Evolutionary conservation across 35 echinoderm and acorn worm genomes (phyloP).

Genomic region (Ptychodera flava): DNA sequence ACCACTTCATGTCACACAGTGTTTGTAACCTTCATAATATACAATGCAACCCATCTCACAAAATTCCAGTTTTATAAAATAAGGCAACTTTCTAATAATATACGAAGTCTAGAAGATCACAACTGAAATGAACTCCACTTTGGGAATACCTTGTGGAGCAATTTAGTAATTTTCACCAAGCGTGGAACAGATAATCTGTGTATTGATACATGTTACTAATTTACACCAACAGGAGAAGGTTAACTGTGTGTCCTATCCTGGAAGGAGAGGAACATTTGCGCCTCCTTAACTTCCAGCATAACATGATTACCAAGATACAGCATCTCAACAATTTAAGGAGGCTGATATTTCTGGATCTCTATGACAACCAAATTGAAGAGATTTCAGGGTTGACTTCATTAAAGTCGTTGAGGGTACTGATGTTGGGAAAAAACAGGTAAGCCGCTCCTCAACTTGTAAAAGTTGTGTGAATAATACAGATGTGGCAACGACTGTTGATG

Average conservation of each 20-base stretch:
- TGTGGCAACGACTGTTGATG: too few species aligned
- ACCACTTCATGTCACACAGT: too few species aligned
- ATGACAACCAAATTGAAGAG: slow-evolving; percentile 92
- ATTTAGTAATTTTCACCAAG: too few species aligned
- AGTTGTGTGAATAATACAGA: background rate
- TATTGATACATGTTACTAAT: too few species aligned
- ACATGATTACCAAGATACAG: slow-evolving; percentile 71
- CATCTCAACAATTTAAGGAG: slow-evolving; percentile 59
- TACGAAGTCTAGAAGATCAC: too few species aligned
- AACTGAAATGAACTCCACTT: too few species aligned
- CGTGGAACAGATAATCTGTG: too few species aligned
- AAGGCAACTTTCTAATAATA: too few species aligned
- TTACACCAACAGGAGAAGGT: slow-evolving; percentile 57
- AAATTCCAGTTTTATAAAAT: too few species aligned
- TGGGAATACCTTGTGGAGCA: too few species aligned
- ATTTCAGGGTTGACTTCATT: slow-evolving; percentile 73
- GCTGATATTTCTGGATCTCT: slow-evolving; percentile 95
- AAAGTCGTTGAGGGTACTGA: slow-evolving; percentile 81
- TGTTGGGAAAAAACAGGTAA: slow-evolving; percentile 97
- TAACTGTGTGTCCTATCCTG: slow-evolving; percentile 81
- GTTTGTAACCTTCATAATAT: too few species aligned
- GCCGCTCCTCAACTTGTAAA: background rate
- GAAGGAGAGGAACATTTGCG: slow-evolving; percentile 87
- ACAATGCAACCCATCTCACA: too few species aligned
- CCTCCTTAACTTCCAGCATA: slow-evolving; percentile 96